Evolutionary conservation across 2,113 vertebrate genomes (phyloP), one percentile per base, ranked within the genome.

Genomic region (Chamaetylas fuelleborni): DNA sequence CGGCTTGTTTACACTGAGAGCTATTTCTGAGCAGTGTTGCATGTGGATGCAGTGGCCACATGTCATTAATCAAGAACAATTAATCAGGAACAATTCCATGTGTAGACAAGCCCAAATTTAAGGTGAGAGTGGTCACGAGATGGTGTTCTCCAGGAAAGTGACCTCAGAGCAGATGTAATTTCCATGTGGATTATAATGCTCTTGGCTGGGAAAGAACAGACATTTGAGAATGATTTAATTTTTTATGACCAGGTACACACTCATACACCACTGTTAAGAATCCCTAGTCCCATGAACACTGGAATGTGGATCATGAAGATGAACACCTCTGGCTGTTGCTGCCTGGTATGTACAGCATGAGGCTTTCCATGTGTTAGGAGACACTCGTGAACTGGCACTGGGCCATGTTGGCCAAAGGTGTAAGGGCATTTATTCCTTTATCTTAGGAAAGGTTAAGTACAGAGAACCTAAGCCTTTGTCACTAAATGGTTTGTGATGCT

Each of bases 81-180:
- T 95, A 86, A 96, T 93, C 95, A 88, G 77, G 80, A 88, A 48
- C 69, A 89, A 38, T 61, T 87, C 17, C 34, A 13, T 29, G 57
- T 91, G 83, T 81, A 91, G 91, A 89, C 73, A 97, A 91, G 81
- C 69, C 92, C 73, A 76, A 74, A 92, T 88, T 94, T 89, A 91
- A 91, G 57, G 69, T 89, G 86, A 86, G 51, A 61, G 91, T 93
- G 86, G 81, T 95, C 92, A 93, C 51, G 79, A 69, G 83, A 84
- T 56, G 45, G 73, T 61, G 53, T 57, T 92, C 31, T 84, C 29
- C 43, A 79, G 11, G 5, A 60, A 36, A 86, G 51, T 40, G 64
- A 86, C 56, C 71, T 92, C 43, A 56, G 72, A 91, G 81, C 65
- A 76, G 56, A 86, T 84, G 56, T 71, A 3, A 3, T 91, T 95